Conservation (phyloP, 2,888 invertebrate species). For the Aquatica leii region DNA sequence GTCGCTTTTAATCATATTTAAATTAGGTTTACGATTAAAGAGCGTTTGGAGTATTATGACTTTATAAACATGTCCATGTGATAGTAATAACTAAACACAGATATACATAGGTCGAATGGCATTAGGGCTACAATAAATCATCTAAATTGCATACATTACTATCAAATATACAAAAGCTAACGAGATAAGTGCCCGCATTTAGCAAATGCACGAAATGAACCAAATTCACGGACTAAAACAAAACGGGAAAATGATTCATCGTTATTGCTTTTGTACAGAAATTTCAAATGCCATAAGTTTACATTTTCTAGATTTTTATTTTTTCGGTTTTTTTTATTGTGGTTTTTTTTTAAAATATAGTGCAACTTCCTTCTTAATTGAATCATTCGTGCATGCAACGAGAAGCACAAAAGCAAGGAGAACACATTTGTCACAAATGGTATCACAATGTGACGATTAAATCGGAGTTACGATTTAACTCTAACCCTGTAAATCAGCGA, state of each 20-base stretch:
- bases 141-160: conserved; percentile 37
- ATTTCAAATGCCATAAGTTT: conserved; percentile 14
- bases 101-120: conserved; percentile 20
- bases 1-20: conserved; percentile 20
- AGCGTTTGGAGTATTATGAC: background rate
- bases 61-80: conserved; percentile 18
- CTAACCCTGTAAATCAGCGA: conserved; percentile 40
- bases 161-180: conserved; percentile 37
- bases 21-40: conserved; percentile 15
- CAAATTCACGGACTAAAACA: conserved; percentile 31
- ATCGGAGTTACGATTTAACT: conserved; percentile 41
- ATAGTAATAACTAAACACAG: conserved; percentile 26
- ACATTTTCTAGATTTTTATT: conserved; percentile 3
- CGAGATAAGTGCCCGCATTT: conserved; percentile 37
- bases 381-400: conserved; percentile 37
- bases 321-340: background rate
- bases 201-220: conserved; percentile 33
- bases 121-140: conserved; percentile 29
- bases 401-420: conserved; percentile 30
- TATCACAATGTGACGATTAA: conserved; percentile 41
- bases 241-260: conserved; percentile 18
- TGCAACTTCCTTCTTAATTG: conserved; percentile 38
- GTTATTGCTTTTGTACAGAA: conserved; percentile 8
- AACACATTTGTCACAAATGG: conserved; percentile 38
- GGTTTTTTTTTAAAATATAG: conserved; percentile 16